These are phyloP conservation scores for Schizopygopsis malacanthus DNA, from an alignment of 2,797 vertebrate species.

Conservation along the genomic window DNA sequence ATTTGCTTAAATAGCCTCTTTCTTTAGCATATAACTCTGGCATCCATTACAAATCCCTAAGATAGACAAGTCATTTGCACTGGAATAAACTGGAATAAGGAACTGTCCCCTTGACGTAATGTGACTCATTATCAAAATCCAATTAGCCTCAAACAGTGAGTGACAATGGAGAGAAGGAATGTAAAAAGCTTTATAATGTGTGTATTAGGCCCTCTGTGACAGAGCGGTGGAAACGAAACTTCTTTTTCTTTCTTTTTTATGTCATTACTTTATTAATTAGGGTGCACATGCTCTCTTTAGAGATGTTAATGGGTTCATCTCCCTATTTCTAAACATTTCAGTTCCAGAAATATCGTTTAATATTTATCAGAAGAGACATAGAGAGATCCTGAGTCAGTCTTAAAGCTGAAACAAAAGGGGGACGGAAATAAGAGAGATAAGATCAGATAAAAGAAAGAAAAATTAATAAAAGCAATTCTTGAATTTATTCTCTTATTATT, in stretches of 20 bases:
- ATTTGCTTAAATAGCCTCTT: slow-evolving; percentile 33
- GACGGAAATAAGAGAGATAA: slow-evolving; percentile 3
- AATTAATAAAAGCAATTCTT: not conserved
- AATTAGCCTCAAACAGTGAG: slow-evolving; percentile 70
- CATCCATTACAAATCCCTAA: slow-evolving; percentile 49
- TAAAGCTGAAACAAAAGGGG: slow-evolving; percentile 25
- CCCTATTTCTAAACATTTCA: slow-evolving; percentile 53
- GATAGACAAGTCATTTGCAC: slow-evolving; percentile 45
- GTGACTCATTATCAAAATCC: slow-evolving; percentile 67
- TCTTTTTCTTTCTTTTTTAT: slow-evolving; percentile 55
- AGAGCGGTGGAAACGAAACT: slow-evolving; percentile 68
- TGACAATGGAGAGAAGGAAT: slow-evolving; percentile 58
- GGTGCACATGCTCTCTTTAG: slow-evolving; percentile 61
- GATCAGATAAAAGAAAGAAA: slow-evolving; percentile 12
- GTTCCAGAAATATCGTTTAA: slow-evolving; percentile 46
- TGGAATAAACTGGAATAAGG: slow-evolving; percentile 57
- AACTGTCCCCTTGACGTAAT: slow-evolving; percentile 59
- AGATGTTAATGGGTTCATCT: slow-evolving; percentile 65
- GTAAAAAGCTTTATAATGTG: slow-evolving; percentile 66
- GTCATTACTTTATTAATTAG: slow-evolving; percentile 69
- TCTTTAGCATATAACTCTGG: slow-evolving; percentile 34
- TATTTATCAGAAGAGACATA: slow-evolving; percentile 60
- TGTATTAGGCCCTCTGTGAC: slow-evolving; percentile 64
- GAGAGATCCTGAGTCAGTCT: slow-evolving; percentile 46
- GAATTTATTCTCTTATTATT: not conserved